A percentile compares a stretch with the other conserved stretches of the same genome.
phyloP scores from a whole-genome alignment of 2,797 vertebrate genomes.

The Sebastes vulpes region DNA sequence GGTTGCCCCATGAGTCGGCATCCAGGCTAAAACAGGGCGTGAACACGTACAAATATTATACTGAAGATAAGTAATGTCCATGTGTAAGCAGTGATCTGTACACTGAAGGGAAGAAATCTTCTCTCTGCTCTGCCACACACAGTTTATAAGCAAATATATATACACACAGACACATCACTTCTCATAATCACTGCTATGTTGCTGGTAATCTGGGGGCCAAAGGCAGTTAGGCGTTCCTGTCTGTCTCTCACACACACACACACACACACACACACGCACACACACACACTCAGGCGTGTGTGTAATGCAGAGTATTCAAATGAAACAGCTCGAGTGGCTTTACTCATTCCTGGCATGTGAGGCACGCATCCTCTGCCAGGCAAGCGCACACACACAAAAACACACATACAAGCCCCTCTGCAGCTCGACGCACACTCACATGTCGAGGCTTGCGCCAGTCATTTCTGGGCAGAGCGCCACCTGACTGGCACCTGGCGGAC shows the following conservation, averaged over 20 bases:
- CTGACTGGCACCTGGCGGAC: constrained; percentile 59
- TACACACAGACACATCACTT: constrained; percentile 48
- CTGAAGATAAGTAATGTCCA: constrained; percentile 34
- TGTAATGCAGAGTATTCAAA: constrained; percentile 54
- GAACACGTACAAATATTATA: constrained; percentile 12
- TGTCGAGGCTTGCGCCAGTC: constrained; percentile 47
- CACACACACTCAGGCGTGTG: constrained; percentile 22
- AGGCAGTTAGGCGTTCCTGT: not conserved
- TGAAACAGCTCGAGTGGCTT: constrained; percentile 51
- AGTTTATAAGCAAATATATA: constrained; percentile 27
- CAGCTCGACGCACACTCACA: constrained; percentile 32
- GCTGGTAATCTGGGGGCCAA: constrained; percentile 29
- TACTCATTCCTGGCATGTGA: constrained; percentile 67
- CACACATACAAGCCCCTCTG: constrained; percentile 27
- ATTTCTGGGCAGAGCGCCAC: constrained; percentile 63
- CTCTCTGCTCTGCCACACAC: constrained; percentile 6
- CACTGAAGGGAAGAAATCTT: not conserved
- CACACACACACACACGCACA: not conserved
- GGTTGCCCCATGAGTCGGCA: constrained; percentile 1
- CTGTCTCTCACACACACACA: not conserved
- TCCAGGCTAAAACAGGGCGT: constrained; percentile 11
- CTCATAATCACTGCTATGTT: constrained; percentile 41
- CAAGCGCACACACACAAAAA: constrained; percentile 24
- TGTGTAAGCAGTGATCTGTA: not conserved
- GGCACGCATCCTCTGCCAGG: constrained; percentile 44